Evolutionary conservation across 2,113 vertebrate genomes (phyloP), one percentile per base, ranked within the genome.

Genomic region (Corvus cornix): DNA sequence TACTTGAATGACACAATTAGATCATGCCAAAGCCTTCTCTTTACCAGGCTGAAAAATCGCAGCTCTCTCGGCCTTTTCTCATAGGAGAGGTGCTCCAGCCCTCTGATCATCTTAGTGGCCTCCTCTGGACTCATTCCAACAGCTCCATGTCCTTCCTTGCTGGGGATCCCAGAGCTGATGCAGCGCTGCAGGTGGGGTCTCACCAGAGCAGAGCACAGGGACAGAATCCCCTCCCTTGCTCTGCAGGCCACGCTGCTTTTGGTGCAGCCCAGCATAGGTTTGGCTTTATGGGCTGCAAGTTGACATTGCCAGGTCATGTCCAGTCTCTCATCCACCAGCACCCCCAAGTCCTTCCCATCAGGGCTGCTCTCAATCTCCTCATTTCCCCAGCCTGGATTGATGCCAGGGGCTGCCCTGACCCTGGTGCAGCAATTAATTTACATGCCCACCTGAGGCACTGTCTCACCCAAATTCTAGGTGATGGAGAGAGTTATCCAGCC

Each of bases 341-440:
- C 6, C 3, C 12, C 11, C 20, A 46, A 13, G 16, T 35, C 39
- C 30, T 82, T 53, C 39, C n/a, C 20, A 15, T 52, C 46, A 60
- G 19, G n/a, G 16, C 39, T 67, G 5, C 28, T 82, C 69, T 75
- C 0, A 0, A 30, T 60, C 46, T 46, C 5, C 3, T 82, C 33
- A 17, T 67, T 26, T 5, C 4, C 16, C 24, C 62, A 41, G 24
- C 13, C 28, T 46, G 6, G 13, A 46, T 2, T 60, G 20, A 46
- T 67, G 60, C 16, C 3, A 20, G 13, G 11, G 33, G 1, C 17
- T 68, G 11, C 17, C 27, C 17, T 7, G 2, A 60, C 22, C 27
- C 26, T 68, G 15, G 15, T 46, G 20, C 21, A 75, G 28, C 20
- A 64, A 44, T 35, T 85, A 49, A 52, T 76, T 49, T 69, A 13